Evolutionary conservation across 2,797 vertebrate species (phyloP), one percentile per base, ranked within the genome.

Genomic region (Vultur gryphus): DNA sequence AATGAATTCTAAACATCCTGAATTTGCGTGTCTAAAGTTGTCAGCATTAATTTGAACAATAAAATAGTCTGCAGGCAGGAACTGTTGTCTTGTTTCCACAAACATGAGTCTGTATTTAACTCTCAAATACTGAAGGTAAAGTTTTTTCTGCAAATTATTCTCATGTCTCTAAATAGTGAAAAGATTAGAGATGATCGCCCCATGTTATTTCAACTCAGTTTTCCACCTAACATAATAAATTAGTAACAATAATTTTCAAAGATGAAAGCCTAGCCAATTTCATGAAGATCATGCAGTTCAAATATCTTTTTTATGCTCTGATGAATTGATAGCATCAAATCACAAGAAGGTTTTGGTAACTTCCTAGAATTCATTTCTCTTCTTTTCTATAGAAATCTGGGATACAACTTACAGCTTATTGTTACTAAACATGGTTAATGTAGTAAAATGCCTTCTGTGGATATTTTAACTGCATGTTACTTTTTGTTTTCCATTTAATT

Each of bases 321-420:
- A 61, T 54, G 7, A 78, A 43, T 2, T 71, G 23, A 46, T 41
- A 49, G 2, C 6, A 89, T 43, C 16, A 49, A 25, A 52, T 59
- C 13, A 24, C 14, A 89, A n/a, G 3, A 71, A 35, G 10, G 9
- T 89, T 62, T 66, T 37, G 5, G 4, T 64, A 87, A 54, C 11
- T 39, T 49, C 9, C 2, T 55, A 44, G 10, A 51, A 62, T 3
- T n/a, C 1, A 9, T 58, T 46, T n/a, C 0, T 62, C 75, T 37
- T 18, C 12, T 51, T 69, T 61, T 11, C 23, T 49, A 9, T 26
- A 52, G 8, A 44, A 29, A 1, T 54, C 23, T 79, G 23, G 15
- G 14, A 19, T 55, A 54, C 3, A 72, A 13, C 1, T 26, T 72
- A 48, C 1, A 76, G 8, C 0, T 71, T n/a, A 31, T 3, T 51